Conservation (phyloP, 2,113 vertebrate genomes). For the Entomyzon cyanotis region DNA sequence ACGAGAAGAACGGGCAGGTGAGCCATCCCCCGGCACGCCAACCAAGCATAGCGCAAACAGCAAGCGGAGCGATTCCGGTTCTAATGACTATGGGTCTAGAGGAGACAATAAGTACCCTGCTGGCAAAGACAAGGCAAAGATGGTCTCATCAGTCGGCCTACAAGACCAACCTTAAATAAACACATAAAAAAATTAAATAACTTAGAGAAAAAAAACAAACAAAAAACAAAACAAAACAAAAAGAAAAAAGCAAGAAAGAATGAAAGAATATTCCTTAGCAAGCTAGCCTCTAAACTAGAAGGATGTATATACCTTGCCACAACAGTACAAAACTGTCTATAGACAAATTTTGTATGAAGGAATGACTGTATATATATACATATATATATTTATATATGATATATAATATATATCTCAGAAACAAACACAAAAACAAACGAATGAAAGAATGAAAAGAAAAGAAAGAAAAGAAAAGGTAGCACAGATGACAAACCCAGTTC, state of each 20-base stretch:
- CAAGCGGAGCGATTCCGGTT: constrained; percentile 85
- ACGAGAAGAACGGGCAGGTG: constrained; percentile 99
- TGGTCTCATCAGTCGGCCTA: constrained; percentile 83
- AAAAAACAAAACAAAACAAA: background rate
- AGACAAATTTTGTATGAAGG: constrained; percentile 77
- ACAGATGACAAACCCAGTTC: constrained; percentile 77
- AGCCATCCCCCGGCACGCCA: constrained; percentile 87
- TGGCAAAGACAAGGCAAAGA: constrained; percentile 85
- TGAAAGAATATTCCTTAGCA: constrained; percentile 73
- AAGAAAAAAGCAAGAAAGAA: constrained; percentile 60
- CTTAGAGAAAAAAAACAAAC: background rate
- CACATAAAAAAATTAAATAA: constrained; percentile 63
- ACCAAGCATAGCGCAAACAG: constrained; percentile 87
- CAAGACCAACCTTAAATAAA: constrained; percentile 86
- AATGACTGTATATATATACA: constrained; percentile 81
- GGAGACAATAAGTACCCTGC: constrained; percentile 83
- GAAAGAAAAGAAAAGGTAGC: constrained; percentile 74
- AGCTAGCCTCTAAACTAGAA: constrained; percentile 74
- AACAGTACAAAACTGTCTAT: constrained; percentile 72
- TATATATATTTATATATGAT: constrained; percentile 75
- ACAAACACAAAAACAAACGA: constrained; percentile 66
- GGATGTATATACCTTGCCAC: constrained; percentile 76
- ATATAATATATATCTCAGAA: constrained; percentile 75
- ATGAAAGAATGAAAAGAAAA: constrained; percentile 60
- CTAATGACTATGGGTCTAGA: constrained; percentile 86